phyloP scores from a whole-genome alignment of 2,888 invertebrate genomes.

The Yponomeuta malinellus region DNA sequence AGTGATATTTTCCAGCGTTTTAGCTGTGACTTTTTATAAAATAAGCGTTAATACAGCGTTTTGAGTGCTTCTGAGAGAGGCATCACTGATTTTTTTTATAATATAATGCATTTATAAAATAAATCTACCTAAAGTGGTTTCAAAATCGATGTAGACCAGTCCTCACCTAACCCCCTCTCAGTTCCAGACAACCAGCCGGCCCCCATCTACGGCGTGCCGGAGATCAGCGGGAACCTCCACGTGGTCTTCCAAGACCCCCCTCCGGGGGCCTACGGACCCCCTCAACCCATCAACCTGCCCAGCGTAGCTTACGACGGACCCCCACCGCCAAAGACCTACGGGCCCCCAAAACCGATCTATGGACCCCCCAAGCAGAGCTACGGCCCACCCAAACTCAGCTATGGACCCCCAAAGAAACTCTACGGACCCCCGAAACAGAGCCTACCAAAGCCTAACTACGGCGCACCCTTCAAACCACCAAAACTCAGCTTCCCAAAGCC shows the following conservation, averaged over 20 bases:
- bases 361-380: constrained; percentile 46
- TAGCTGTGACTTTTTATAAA: no score
- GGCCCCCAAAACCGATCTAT: constrained; percentile 61
- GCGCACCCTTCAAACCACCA: constrained; percentile 50
- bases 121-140: no score
- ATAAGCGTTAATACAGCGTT: no score
- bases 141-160: no score
- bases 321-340: constrained; percentile 57
- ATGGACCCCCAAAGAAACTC: constrained; percentile 48
- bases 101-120: no score
- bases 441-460: constrained; percentile 49
- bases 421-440: constrained; percentile 49
- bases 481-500: constrained; percentile 45
- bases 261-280: constrained; percentile 66
- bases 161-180: constrained; percentile 19
- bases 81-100: no score
- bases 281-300: constrained; percentile 49
- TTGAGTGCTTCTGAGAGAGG: no score
- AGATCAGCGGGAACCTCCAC: constrained; percentile 51
- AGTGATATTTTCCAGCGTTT: no score
- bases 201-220: constrained; percentile 77
- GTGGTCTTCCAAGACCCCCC: constrained; percentile 39
- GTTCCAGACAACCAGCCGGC: constrained; percentile 69
- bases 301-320: constrained; percentile 32
- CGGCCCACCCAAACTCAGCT: constrained; percentile 55